These are phyloP conservation scores for Philhelius pedissequus DNA, from an alignment of 2,888 invertebrate genomes.

Conservation along the genomic window DNA sequence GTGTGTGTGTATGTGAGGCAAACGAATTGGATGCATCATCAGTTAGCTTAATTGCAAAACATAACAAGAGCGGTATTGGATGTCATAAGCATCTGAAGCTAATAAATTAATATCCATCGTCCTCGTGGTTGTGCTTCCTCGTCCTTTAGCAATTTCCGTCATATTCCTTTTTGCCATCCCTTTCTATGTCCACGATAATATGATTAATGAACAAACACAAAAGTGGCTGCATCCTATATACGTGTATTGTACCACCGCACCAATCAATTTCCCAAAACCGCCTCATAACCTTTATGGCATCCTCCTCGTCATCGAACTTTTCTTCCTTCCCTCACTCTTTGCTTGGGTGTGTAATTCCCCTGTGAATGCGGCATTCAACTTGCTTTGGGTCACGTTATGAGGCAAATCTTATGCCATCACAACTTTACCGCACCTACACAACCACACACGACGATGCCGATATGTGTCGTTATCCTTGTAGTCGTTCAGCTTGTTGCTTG, in stretches of 20 bases:
- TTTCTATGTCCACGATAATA: slow-evolving; percentile 39
- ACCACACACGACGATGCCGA: background rate
- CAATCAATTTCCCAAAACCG: background rate
- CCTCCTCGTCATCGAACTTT: background rate
- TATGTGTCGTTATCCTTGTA: too few species aligned
- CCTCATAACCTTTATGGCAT: background rate
- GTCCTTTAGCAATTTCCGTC: background rate
- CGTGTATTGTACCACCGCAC: too few species aligned
- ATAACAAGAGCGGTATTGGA: slow-evolving; percentile 20
- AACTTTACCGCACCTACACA: background rate
- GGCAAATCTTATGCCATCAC: slow-evolving; percentile 18
- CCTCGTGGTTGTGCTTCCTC: background rate
- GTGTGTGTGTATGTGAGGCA: background rate
- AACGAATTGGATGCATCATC: slow-evolving; percentile 13
- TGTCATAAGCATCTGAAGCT: slow-evolving; percentile 41
- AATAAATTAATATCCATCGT: slow-evolving; percentile 55
- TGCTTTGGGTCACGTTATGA: slow-evolving; percentile 16
- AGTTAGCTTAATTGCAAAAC: background rate
- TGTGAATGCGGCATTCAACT: slow-evolving; percentile 33
- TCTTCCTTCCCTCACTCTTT: background rate
- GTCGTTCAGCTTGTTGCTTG: slow-evolving; percentile 31
- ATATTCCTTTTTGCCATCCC: slow-evolving; percentile 17
- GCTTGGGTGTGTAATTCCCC: background rate
- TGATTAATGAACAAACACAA: slow-evolving; percentile 57
- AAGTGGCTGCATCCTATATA: background rate